Percentiles rank a stretch among this genome's conserved stretches.
Conservation (phyloP, 2,797 vertebrate genomes). For the Coendou prehensilis region DNA sequence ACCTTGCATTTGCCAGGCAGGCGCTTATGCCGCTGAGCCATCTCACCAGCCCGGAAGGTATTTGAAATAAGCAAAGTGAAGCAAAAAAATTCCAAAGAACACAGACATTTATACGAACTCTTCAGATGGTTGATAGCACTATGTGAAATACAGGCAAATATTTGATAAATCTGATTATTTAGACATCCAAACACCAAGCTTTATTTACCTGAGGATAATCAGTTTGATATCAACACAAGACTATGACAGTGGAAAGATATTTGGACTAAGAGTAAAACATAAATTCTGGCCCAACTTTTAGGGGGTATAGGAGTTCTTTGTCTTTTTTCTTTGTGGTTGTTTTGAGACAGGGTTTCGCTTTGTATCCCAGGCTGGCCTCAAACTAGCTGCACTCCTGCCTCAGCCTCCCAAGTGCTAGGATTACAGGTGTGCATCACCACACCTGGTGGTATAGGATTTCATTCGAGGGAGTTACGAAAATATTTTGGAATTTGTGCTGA, state of each 20-base stretch:
- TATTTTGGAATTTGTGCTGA: constrained; percentile 39
- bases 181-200: not conserved
- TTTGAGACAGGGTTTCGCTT: not conserved
- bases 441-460: not conserved
- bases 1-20: too few species aligned
- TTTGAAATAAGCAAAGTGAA: not conserved
- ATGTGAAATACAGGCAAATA: constrained; percentile 4
- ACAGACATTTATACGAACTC: constrained; percentile 43
- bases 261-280: constrained; percentile 40
- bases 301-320: not conserved
- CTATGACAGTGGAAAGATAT: constrained; percentile 12
- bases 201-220: constrained; percentile 44
- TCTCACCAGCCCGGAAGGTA: not conserved
- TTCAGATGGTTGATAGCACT: constrained; percentile 25
- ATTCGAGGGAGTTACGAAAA: not conserved
- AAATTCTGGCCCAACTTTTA: constrained; percentile 1
- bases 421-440: not conserved
- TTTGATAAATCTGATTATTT: constrained; percentile 60
- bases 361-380: not conserved
- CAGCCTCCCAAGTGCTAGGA: not conserved
- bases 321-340: not conserved
- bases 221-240: constrained; percentile 18
- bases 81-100: not conserved
- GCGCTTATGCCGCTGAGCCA: too few species aligned
- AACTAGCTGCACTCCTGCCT: not conserved